phyloP scores from a whole-genome alignment of 2,797 vertebrate genomes.

The Enteromius paludinosus region DNA sequence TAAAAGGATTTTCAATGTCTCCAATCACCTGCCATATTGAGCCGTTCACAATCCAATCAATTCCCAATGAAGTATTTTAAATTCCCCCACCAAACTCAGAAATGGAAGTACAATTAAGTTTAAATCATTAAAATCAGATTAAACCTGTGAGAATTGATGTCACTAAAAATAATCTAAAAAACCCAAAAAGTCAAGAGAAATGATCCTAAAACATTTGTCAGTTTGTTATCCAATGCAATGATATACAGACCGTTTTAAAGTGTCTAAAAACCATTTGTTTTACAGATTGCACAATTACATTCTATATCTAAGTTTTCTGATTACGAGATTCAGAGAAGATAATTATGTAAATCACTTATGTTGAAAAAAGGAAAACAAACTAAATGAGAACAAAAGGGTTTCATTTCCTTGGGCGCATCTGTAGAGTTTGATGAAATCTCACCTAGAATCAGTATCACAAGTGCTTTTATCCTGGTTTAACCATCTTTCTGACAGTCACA shows the following conservation, averaged over 20 bases:
- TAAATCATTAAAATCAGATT: neutral
- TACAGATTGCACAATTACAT: neutral
- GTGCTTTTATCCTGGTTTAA: slow-evolving; percentile 36
- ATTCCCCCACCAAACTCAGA: neutral
- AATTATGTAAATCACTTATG: neutral
- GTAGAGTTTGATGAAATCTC: slow-evolving; percentile 25
- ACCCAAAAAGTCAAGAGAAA: neutral
- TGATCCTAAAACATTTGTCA: neutral
- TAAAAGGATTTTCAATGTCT: neutral
- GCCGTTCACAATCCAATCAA: neutral
- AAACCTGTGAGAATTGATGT: neutral
- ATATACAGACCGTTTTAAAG: neutral
- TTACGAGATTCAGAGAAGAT: slow-evolving; percentile 6
- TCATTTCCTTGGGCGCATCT: slow-evolving; percentile 35
- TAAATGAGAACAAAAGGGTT: neutral
- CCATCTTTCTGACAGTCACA: slow-evolving; percentile 22
- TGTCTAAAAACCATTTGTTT: neutral
- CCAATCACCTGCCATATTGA: neutral
- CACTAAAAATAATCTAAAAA: neutral
- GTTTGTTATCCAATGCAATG: neutral
- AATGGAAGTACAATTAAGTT: too few relatives aligned
- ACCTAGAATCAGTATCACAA: slow-evolving; percentile 41
- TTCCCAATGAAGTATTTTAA: neutral
- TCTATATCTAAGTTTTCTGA: neutral
- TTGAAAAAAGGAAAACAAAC: neutral